Base-by-base conservation (phyloP, 2,888 invertebrate species). In the Liodrosophila aerea region DNA sequence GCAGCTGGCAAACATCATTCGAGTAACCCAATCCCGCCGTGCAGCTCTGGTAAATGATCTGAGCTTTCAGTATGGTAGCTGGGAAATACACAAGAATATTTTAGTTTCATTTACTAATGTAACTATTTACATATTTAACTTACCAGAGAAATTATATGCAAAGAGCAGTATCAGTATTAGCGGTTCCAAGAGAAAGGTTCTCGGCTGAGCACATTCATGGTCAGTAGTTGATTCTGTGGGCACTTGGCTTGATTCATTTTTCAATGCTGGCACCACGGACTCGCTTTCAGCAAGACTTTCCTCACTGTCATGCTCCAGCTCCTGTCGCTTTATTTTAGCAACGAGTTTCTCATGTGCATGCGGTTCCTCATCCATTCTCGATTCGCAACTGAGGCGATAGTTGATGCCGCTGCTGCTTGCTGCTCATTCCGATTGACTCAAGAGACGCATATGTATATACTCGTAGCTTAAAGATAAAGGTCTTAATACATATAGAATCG, bases 31-130 rank as follows among this genome's bases (percentile, higher is more conserved):
- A 88, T 1, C 92, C 90, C 15, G 92, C 89, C 18, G 92, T 92
- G 87, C 95, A 95, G 2, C 94, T 93, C 65, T 93, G 92, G 78
- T 93, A 94, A 7, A 95, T 89, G 41, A 95, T 89, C 71, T 95
- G 91, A 87, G 95, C 94, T 70, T 92, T 93, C 40, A 93, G 88
- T n/a, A 94, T 69, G 1, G 89, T 87, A 13, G 82, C 89, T 89
- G 49, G 2, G 22, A 22, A 12, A 59, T 11, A 53, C 12, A 37
- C n/a, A 33, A 9, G 7, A 3, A 1, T 16, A 1, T 4, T 1
- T 29, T 29, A 29, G 7, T 29, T 29, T 29, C 5, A 22, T 29
- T 29, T 29, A 29, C 7, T 29, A 22, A 4, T 22, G 7, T 22
- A 22, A 22, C 7, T 22, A 22, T 22, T n/a, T n/a, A n/a, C n/a